phyloP scores from a whole-genome alignment of 2,888 invertebrate species.

The Clivina fossor region DNA sequence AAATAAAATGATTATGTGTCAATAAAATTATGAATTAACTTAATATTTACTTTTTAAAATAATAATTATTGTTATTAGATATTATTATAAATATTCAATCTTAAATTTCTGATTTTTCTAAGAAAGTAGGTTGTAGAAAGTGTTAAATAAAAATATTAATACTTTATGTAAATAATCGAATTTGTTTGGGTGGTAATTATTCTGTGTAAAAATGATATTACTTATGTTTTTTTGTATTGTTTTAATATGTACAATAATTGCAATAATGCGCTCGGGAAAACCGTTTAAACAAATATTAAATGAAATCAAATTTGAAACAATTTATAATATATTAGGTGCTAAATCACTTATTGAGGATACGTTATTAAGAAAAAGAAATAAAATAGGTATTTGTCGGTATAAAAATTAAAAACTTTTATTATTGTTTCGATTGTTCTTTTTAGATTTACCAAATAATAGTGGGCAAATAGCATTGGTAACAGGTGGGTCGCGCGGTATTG shows the following conservation, averaged over 20 bases:
- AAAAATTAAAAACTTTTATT: not conserved
- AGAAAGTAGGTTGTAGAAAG: too few species aligned
- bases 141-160: too few species aligned
- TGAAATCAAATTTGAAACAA: slow-evolving; percentile 58
- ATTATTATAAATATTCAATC: too few species aligned
- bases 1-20: too few species aligned
- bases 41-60: too few species aligned
- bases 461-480: slow-evolving; percentile 79
- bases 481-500: slow-evolving; percentile 86
- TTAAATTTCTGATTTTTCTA: too few species aligned
- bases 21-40: too few species aligned
- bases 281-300: slow-evolving; percentile 57
- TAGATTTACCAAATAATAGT: slow-evolving; percentile 64
- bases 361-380: slow-evolving; percentile 59
- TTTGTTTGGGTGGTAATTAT: slow-evolving; percentile 2
- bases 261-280: slow-evolving; percentile 57
- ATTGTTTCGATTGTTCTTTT: slow-evolving; percentile 42
- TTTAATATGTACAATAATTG: slow-evolving; percentile 44
- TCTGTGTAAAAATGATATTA: slow-evolving; percentile 44
- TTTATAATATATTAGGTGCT: slow-evolving; percentile 63
- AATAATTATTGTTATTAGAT: too few species aligned
- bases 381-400: slow-evolving; percentile 50
- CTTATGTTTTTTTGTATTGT: slow-evolving; percentile 45
- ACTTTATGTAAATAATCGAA: too few species aligned
- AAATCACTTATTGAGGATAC: slow-evolving; percentile 63